A percentile compares a stretch with the other conserved stretches of the same genome.
Conservation (phyloP, 2,113 vertebrate genomes). For the Lynx canadensis region DNA sequence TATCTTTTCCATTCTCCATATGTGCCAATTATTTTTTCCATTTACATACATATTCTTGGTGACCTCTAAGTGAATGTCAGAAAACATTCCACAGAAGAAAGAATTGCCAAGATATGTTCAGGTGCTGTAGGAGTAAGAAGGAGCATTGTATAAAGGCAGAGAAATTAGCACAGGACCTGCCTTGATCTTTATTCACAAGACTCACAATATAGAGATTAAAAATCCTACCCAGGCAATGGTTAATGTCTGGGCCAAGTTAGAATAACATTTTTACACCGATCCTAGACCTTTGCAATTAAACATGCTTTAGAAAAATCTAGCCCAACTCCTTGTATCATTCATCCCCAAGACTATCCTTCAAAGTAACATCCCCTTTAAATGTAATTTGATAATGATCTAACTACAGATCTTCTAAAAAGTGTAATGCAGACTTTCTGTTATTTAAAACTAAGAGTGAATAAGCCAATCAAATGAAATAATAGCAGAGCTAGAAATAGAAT, state of each 20-base stretch:
- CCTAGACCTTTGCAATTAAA: not conserved
- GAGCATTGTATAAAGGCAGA: not conserved
- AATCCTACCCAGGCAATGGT: not conserved
- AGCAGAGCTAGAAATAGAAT: not conserved
- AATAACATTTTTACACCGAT: not conserved
- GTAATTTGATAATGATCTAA: not conserved
- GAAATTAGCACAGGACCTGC: not conserved
- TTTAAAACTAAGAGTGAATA: conserved; percentile 24
- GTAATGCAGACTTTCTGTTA: not conserved
- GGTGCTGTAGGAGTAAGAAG: conserved; percentile 48
- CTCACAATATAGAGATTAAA: not conserved
- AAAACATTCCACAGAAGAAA: conserved; percentile 71
- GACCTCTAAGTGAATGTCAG: conserved; percentile 72
- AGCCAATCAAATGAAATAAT: not conserved
- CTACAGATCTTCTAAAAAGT: not conserved
- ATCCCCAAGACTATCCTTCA: not conserved
- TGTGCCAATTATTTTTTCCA: conserved; percentile 61
- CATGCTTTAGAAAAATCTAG: not conserved
- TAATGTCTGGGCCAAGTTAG: not conserved
- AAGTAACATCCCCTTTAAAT: not conserved
- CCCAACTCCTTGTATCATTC: not conserved
- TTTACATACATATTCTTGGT: conserved; percentile 52
- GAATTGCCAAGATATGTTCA: conserved; percentile 67
- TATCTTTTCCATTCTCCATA: conserved; percentile 67
- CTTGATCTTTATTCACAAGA: conserved; percentile 2